Conservation (phyloP, 2,888 invertebrate genomes). For the Megaustenia siamemsis region DNA sequence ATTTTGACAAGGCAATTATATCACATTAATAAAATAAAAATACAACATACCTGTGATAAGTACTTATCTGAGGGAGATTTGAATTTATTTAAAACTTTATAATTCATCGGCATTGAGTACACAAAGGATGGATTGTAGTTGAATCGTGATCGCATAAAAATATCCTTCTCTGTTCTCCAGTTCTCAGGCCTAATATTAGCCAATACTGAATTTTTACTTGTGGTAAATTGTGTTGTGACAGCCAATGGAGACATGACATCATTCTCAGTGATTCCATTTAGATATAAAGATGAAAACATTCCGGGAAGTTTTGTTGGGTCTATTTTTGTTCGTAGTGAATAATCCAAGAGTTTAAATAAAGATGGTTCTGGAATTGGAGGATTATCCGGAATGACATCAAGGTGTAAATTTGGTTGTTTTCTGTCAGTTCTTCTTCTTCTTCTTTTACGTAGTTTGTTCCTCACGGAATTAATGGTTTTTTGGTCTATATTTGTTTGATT, state of each 20-base stretch:
- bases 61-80: conserved; percentile 70
- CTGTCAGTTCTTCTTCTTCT: neutral
- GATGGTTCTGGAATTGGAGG: neutral
- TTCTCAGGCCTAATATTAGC: conserved; percentile 75
- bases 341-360: neutral
- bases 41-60: conserved; percentile 65
- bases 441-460: neutral
- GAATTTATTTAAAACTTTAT: conserved; percentile 65
- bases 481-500: neutral
- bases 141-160: conserved; percentile 72
- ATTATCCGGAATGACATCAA: neutral
- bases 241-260: conserved; percentile 19
- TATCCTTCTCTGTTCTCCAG: conserved; percentile 73
- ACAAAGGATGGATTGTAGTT: conserved; percentile 76
- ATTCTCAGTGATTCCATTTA: conserved; percentile 35
- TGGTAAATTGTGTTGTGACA: conserved; percentile 48
- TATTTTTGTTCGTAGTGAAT: neutral
- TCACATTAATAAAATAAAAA: too few species aligned
- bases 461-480: neutral
- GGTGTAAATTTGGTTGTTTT: neutral
- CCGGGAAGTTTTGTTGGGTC: neutral
- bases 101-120: conserved; percentile 68
- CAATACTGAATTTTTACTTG: conserved; percentile 68
- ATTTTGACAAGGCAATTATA: too few species aligned
- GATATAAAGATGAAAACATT: conserved; percentile 13